Percentiles rank a stretch among this genome's conserved stretches.
Evolutionary conservation across 2,113 vertebrate species (phyloP).

Genomic region (Chiloscyllium plagiosum): DNA sequence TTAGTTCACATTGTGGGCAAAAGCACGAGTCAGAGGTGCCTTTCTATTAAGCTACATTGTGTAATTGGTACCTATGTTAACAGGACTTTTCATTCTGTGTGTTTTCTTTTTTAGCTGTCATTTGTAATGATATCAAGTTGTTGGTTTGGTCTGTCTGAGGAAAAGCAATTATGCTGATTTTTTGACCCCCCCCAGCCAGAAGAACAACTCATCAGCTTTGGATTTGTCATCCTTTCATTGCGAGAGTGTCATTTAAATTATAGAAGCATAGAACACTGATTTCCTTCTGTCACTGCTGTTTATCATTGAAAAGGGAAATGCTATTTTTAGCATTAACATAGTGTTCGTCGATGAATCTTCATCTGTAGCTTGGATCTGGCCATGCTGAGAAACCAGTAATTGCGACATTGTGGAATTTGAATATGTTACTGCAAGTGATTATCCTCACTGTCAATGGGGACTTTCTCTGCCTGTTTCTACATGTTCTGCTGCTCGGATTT

Average conservation of each 20-base stretch:
- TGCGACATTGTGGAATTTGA: conserved; percentile 55
- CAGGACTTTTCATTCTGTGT: conserved; percentile 39
- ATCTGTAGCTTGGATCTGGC: conserved; percentile 56
- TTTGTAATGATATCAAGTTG: conserved; percentile 45
- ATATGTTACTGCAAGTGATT: conserved; percentile 67
- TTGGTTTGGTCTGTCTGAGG: conserved; percentile 45
- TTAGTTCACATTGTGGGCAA: not conserved
- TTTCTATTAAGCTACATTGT: conserved; percentile 10
- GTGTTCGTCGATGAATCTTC: conserved; percentile 59
- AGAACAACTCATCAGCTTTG: conserved; percentile 44
- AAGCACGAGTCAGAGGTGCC: not conserved
- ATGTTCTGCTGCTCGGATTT: conserved; percentile 65
- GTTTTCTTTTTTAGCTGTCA: conserved; percentile 41
- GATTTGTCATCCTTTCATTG: conserved; percentile 34
- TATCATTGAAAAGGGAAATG: conserved; percentile 58
- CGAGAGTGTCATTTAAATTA: conserved; percentile 38
- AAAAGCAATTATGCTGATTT: conserved; percentile 44
- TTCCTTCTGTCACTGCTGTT: conserved; percentile 51
- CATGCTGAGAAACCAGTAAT: conserved; percentile 61
- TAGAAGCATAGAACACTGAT: conserved; percentile 40
- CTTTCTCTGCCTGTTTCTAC: conserved; percentile 63
- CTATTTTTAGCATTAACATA: conserved; percentile 68
- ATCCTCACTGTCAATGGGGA: conserved; percentile 67
- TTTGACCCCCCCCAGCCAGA: conserved; percentile 43
- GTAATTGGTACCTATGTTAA: conserved; percentile 35